These are phyloP conservation scores for Poeciliopsis paucimaculata DNA, from an alignment of 2,797 vertebrate species.

Conservation along the genomic window DNA sequence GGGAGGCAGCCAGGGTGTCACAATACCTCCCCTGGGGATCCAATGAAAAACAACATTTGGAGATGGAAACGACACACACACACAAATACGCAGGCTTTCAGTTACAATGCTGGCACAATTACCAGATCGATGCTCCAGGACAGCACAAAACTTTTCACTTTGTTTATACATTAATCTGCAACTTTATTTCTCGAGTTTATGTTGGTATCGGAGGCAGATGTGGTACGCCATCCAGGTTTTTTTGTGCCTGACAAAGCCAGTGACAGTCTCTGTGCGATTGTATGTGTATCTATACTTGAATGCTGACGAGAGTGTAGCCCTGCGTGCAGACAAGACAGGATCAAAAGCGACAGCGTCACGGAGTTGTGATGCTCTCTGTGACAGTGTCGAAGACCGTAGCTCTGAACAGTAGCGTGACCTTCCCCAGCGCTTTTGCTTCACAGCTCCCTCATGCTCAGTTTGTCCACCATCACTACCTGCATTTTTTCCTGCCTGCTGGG, in stretches of 20 bases:
- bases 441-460: not conserved
- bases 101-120: slow-evolving; percentile 5
- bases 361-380: slow-evolving; percentile 46
- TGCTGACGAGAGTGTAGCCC: slow-evolving; percentile 46
- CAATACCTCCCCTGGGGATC: slow-evolving; percentile 22
- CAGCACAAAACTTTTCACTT: not conserved
- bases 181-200: not conserved
- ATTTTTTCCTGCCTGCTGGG: slow-evolving; percentile 35
- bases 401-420: slow-evolving; percentile 34
- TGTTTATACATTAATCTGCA: slow-evolving; percentile 8
- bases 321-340: slow-evolving; percentile 43
- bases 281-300: slow-evolving; percentile 1
- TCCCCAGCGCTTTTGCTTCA: slow-evolving; percentile 11
- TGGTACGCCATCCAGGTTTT: not conserved
- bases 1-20: slow-evolving; percentile 26
- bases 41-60: slow-evolving; percentile 20
- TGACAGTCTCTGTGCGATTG: slow-evolving; percentile 11
- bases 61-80: not conserved
- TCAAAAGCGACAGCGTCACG: slow-evolving; percentile 60
- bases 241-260: slow-evolving; percentile 37
- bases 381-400: slow-evolving; percentile 16
- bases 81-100: not conserved
- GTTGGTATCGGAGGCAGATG: slow-evolving; percentile 2
- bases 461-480: slow-evolving; percentile 25
- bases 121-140: not conserved